phyloP scores from a whole-genome alignment of 2,888 invertebrate species.

The Ennomos erosarius region DNA sequence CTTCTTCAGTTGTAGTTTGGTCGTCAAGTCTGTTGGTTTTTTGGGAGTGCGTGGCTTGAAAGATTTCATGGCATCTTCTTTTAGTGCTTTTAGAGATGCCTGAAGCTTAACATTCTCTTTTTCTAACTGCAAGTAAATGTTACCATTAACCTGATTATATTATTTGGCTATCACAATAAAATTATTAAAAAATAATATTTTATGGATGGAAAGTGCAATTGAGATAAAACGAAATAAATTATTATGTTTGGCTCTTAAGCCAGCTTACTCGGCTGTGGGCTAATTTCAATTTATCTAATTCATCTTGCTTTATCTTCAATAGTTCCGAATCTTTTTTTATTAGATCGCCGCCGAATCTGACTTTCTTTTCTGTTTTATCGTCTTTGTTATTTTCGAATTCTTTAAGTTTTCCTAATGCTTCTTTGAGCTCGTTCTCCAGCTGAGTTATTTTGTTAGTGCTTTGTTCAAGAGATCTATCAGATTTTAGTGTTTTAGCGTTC shows the following conservation, averaged over 20 bases:
- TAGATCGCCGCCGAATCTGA: slow-evolving; percentile 72
- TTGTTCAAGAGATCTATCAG: slow-evolving; percentile 84
- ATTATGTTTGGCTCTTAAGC: no score
- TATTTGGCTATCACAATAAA: no score
- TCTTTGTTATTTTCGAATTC: slow-evolving; percentile 79
- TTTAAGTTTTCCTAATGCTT: slow-evolving; percentile 85
- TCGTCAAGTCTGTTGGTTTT: slow-evolving; percentile 89
- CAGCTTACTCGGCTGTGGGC: slow-evolving; percentile 75
- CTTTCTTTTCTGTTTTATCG: slow-evolving; percentile 82
- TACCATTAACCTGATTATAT: neutral
- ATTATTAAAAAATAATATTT: no score
- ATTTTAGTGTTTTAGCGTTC: slow-evolving; percentile 80
- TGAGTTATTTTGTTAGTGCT: slow-evolving; percentile 86
- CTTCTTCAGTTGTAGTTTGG: slow-evolving; percentile 90
- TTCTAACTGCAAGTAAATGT: slow-evolving; percentile 73
- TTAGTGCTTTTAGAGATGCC: slow-evolving; percentile 87
- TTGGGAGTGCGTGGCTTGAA: slow-evolving; percentile 90
- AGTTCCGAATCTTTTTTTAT: slow-evolving; percentile 74
- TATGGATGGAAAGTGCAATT: no score
- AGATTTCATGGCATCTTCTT: slow-evolving; percentile 87
- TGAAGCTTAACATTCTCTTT: slow-evolving; percentile 88
- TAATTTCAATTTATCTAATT: slow-evolving; percentile 84
- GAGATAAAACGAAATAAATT: no score
- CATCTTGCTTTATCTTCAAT: slow-evolving; percentile 77
- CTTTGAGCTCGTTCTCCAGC: slow-evolving; percentile 87